phyloP scores from a whole-genome alignment of 2,113 vertebrate species.

The Mormyrus lacerda region DNA sequence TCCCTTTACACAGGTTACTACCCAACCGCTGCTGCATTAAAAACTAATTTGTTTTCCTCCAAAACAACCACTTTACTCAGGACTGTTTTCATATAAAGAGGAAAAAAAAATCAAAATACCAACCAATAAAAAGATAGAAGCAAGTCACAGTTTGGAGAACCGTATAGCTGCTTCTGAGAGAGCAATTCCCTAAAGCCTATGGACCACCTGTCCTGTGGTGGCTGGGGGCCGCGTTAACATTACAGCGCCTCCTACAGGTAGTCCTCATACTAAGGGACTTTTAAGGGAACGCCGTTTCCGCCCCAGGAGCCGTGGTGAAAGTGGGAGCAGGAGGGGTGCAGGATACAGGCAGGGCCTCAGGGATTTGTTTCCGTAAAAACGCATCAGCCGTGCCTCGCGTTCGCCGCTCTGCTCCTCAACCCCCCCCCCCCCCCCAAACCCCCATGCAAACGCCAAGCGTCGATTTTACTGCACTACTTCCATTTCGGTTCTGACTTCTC shows the following conservation, averaged over 20 bases:
- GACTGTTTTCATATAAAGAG: conserved; percentile 17
- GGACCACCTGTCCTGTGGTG: not conserved
- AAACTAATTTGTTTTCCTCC: not conserved
- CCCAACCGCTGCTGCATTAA: not conserved
- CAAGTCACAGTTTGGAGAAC: not conserved
- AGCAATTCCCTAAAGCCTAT: not conserved
- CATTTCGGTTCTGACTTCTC: not conserved
- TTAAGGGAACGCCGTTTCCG: not conserved
- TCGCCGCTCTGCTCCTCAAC: not conserved
- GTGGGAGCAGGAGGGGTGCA: not conserved
- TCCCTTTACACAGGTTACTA: not conserved
- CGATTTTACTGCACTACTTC: not conserved
- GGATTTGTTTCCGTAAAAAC: not conserved
- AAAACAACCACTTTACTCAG: conserved; percentile 23
- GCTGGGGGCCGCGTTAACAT: not conserved
- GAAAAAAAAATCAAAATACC: not conserved
- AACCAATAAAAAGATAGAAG: not conserved
- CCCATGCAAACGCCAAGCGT: not conserved
- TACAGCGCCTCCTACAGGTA: not conserved
- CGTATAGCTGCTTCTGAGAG: not conserved
- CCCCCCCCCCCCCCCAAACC: not conserved
- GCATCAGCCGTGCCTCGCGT: not conserved
- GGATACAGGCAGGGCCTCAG: not conserved
- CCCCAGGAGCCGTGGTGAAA: not conserved
- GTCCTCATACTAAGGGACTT: not conserved